Percentiles rank a stretch among this genome's conserved stretches.
Conservation (phyloP, 2,113 vertebrate genomes). For the Narcine bancroftii region DNA sequence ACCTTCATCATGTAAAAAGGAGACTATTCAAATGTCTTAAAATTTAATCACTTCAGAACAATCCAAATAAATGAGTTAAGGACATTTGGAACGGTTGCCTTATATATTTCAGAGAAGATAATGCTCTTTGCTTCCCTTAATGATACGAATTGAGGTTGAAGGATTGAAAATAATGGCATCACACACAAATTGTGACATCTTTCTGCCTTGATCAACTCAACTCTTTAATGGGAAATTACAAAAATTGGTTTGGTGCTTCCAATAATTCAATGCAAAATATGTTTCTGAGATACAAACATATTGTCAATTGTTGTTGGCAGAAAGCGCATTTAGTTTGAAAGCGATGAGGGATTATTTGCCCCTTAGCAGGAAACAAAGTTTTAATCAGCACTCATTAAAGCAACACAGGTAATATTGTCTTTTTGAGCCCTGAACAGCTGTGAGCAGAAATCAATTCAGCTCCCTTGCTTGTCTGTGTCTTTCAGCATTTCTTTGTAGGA, state of each 20-base stretch:
- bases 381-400: constrained; percentile 12
- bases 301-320: constrained; percentile 25
- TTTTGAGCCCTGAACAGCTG: not conserved
- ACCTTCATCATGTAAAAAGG: not conserved
- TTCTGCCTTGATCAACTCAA: not conserved
- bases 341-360: not conserved
- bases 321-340: not conserved
- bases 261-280: constrained; percentile 8
- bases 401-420: constrained; percentile 29
- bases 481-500: not conserved
- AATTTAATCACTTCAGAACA: not conserved
- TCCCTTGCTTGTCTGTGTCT: not conserved
- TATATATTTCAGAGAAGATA: not conserved
- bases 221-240: constrained; percentile 7
- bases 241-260: not conserved
- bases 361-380: constrained; percentile 16
- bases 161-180: not conserved
- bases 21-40: not conserved
- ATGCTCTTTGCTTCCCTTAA: not conserved
- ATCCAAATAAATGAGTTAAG: not conserved
- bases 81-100: not conserved
- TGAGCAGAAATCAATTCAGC: constrained; percentile 18
- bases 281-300: not conserved
- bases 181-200: not conserved
- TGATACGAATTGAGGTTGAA: not conserved